Percentiles rank a stretch among this genome's conserved stretches.
phyloP scores from a whole-genome alignment of 1,140 invertebrate genomes.

The Stenopsyche tienmushanensis region DNA sequence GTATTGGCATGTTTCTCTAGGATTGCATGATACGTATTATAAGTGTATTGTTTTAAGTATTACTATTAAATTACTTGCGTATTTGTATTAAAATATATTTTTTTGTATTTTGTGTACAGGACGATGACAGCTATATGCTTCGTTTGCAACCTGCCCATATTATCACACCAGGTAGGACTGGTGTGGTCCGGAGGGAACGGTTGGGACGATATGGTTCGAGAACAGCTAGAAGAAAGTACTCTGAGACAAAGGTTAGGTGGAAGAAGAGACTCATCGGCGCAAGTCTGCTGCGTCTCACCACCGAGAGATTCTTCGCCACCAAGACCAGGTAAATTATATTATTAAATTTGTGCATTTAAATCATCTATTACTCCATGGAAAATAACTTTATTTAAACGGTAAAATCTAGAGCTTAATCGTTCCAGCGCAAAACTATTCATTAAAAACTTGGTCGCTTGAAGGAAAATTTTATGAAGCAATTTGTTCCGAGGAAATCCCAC shows the following conservation, averaged over 20 bases:
- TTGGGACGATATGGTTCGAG: conserved; percentile 86
- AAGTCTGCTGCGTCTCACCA: conserved; percentile 81
- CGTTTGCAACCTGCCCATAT: conserved; percentile 91
- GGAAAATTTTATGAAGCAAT: not conserved
- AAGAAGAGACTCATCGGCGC: conserved; percentile 81
- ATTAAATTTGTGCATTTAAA: not conserved
- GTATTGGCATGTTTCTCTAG: too few species aligned
- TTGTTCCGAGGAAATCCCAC: conserved; percentile 7
- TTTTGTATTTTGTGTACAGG: conserved; percentile 56
- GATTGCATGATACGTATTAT: too few species aligned
- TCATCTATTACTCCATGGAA: too few species aligned
- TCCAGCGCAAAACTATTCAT: too few species aligned
- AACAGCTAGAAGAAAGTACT: conserved; percentile 81
- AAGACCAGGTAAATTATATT: conserved; percentile 44
- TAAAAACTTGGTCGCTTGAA: not conserved
- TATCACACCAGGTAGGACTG: conserved; percentile 89
- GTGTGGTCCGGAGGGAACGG: conserved; percentile 91
- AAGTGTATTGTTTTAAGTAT: too few species aligned
- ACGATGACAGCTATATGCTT: conserved; percentile 93
- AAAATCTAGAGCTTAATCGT: too few species aligned
- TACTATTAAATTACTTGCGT: too few species aligned
- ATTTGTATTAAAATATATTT: too few species aligned
- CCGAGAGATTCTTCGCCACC: conserved; percentile 63
- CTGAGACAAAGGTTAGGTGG: conserved; percentile 77
- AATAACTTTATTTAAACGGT: too few species aligned